Conservation (phyloP, 1,140 invertebrate genomes). For the Drosophila bifasciata region DNA sequence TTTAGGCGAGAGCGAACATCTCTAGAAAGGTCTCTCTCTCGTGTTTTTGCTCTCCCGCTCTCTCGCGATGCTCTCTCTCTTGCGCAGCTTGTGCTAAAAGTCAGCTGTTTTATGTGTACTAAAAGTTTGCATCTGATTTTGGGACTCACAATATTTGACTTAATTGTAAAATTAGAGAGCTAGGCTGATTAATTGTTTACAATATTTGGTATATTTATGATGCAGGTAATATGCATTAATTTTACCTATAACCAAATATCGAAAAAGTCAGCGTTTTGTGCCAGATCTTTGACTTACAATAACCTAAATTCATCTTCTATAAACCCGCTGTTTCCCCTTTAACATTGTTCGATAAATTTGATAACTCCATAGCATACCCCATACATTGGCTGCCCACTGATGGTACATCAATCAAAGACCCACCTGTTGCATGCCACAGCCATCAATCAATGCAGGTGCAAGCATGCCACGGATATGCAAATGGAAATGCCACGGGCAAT, state of each 20-base stretch:
- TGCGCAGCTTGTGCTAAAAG: slow-evolving; percentile 57
- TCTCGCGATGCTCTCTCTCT: background rate
- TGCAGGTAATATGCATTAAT: too few relatives aligned
- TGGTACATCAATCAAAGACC: slow-evolving; percentile 35
- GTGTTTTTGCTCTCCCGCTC: background rate
- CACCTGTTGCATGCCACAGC: slow-evolving; percentile 53
- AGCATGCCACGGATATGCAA: background rate
- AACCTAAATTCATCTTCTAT: too few relatives aligned
- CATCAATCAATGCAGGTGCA: slow-evolving; percentile 41
- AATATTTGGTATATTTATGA: too few relatives aligned
- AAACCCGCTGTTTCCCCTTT: too few relatives aligned
- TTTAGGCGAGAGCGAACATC: background rate
- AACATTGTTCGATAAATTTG: too few relatives aligned
- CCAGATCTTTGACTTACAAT: too few relatives aligned
- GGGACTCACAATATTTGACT: background rate
- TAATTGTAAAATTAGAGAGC: background rate
- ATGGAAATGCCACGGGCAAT: background rate
- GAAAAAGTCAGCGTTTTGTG: too few relatives aligned
- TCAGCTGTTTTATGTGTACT: slow-evolving; percentile 55
- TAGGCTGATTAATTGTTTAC: too few relatives aligned
- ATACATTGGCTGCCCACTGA: too few relatives aligned
- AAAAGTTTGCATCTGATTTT: slow-evolving; percentile 27
- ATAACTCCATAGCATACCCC: too few relatives aligned
- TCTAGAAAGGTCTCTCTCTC: too few relatives aligned
- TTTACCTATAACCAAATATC: too few relatives aligned